A percentile compares a stretch with the other conserved stretches of the same genome.
Conservation (phyloP, 2,888 invertebrate genomes). For the Netelia inedita region DNA sequence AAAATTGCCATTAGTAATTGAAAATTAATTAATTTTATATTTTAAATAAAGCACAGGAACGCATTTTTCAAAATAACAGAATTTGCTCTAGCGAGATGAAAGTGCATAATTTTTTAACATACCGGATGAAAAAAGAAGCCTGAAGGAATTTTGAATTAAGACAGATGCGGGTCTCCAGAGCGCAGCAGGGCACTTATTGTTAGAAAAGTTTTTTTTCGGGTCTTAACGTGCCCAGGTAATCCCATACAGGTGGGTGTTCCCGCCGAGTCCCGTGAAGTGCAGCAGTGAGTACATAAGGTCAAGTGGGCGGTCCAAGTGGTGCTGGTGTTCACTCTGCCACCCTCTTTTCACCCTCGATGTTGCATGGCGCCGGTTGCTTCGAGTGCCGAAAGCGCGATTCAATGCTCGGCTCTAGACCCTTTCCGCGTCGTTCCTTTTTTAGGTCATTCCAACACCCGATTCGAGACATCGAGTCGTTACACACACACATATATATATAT, state of each 20-base stretch:
- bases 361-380: constrained; percentile 41
- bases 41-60: too few species aligned
- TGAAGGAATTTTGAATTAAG: not conserved
- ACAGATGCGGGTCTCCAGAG: constrained; percentile 16
- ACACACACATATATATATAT: not conserved
- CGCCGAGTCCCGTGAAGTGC: constrained; percentile 66
- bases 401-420: constrained; percentile 52
- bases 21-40: too few species aligned
- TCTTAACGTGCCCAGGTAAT: constrained; percentile 12
- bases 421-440: constrained; percentile 47
- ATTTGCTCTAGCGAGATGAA: not conserved
- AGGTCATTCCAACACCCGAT: constrained; percentile 60
- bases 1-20: too few species aligned
- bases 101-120: not conserved
- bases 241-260: constrained; percentile 60
- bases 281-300: constrained; percentile 74
- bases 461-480: constrained; percentile 61
- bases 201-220: constrained; percentile 39
- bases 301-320: constrained; percentile 76
- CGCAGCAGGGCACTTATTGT: not conserved
- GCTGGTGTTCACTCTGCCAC: constrained; percentile 57
- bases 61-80: too few species aligned
- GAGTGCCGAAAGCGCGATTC: constrained; percentile 57
- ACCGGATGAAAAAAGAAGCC: not conserved
- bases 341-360: not conserved